Evolutionary conservation across 1,140 invertebrate species (phyloP).

Genomic region (Zelostemma sp.): DNA sequence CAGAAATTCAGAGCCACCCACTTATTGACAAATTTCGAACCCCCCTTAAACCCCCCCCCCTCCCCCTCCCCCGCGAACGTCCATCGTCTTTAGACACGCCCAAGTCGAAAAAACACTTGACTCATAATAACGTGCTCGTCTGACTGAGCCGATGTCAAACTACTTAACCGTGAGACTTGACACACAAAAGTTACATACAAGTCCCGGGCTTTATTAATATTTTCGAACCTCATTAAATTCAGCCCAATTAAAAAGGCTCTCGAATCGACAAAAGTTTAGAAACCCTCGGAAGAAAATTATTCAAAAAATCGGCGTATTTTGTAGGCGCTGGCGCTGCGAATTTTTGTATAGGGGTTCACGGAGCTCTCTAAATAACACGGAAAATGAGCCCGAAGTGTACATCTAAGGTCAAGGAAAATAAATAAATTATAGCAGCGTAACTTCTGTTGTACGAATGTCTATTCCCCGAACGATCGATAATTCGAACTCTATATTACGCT

Average conservation of each 20-base stretch:
- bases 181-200: background rate
- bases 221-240: background rate
- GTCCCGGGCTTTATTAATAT: background rate
- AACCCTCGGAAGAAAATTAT: background rate
- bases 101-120: slow-evolving; percentile 18
- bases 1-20: slow-evolving; percentile 21
- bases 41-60: too few species aligned
- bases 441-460: slow-evolving; percentile 43
- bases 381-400: slow-evolving; percentile 32
- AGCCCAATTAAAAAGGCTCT: background rate
- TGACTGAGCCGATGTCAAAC: slow-evolving; percentile 17
- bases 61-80: slow-evolving; percentile 1
- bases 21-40: slow-evolving; percentile 25
- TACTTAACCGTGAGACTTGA: slow-evolving; percentile 10
- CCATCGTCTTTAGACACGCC: slow-evolving; percentile 18
- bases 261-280: background rate
- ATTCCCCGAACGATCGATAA: slow-evolving; percentile 44
- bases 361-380: background rate
- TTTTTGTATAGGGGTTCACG: slow-evolving; percentile 5
- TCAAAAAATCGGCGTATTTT: too few species aligned
- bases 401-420: slow-evolving; percentile 52
- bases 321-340: background rate
- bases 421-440: slow-evolving; percentile 49
- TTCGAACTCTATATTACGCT: slow-evolving; percentile 38
- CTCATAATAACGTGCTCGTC: slow-evolving; percentile 14